Conservation (phyloP, 1,140 invertebrate species). For the Neodiprion pinetum region DNA sequence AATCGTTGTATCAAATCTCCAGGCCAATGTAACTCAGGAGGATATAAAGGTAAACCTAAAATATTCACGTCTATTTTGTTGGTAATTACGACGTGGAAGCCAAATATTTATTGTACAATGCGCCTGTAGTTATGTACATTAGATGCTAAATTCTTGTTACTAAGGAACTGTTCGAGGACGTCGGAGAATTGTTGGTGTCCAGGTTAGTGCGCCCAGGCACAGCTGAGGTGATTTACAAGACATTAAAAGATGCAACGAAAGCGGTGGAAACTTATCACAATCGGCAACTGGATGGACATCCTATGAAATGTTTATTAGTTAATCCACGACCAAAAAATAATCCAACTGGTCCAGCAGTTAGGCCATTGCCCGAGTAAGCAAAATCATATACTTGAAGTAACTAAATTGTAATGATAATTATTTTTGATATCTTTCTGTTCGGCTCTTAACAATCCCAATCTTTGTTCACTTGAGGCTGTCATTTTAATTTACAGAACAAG, state of each 20-base stretch:
- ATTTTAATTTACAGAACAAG: constrained; percentile 41
- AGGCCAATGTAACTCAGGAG: constrained; percentile 82
- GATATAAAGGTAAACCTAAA: constrained; percentile 77
- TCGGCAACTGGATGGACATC: constrained; percentile 84
- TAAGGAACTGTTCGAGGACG: constrained; percentile 90
- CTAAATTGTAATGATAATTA: too few species aligned
- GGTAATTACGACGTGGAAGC: too few species aligned
- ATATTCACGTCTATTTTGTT: constrained; percentile 12
- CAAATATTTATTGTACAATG: constrained; percentile 13
- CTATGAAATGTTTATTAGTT: constrained; percentile 82
- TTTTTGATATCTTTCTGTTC: too few species aligned
- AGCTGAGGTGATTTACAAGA: constrained; percentile 90
- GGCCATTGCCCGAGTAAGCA: constrained; percentile 53
- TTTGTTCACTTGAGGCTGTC: neutral
- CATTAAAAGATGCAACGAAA: constrained; percentile 82
- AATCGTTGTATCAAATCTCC: constrained; percentile 88
- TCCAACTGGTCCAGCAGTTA: constrained; percentile 62
- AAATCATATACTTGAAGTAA: constrained; percentile 3
- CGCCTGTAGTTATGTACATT: neutral
- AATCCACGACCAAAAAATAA: constrained; percentile 72
- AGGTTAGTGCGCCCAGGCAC: constrained; percentile 84
- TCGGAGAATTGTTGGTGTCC: constrained; percentile 84
- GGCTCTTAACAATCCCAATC: too few species aligned
- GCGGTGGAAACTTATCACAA: constrained; percentile 93
- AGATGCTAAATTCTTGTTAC: constrained; percentile 8